Evolutionary conservation across 2,888 invertebrate species (phyloP).

Genomic region (Tribolium freemani): DNA sequence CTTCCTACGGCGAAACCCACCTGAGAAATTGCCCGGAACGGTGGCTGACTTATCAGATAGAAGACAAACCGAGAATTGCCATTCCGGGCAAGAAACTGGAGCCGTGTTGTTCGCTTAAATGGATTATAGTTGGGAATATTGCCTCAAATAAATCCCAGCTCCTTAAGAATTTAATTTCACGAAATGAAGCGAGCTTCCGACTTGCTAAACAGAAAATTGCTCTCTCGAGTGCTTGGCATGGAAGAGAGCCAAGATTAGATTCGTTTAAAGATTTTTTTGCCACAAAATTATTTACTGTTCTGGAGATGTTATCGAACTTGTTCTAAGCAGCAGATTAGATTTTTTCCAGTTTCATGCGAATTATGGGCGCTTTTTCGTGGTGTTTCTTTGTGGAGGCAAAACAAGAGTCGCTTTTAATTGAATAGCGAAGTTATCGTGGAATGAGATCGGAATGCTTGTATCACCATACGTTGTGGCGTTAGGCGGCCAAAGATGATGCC

Average conservation of each 20-base stretch:
- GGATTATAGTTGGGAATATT: background rate
- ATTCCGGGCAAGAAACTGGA: background rate
- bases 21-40: conserved; percentile 43
- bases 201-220: conserved; percentile 49
- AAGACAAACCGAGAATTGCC: background rate
- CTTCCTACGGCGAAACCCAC: conserved; percentile 52
- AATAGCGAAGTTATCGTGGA: conserved; percentile 42
- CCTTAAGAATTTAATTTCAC: background rate
- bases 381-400: too few species aligned
- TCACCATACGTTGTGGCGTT: conserved; percentile 30
- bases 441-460: conserved; percentile 44
- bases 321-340: too few species aligned
- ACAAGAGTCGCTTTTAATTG: conserved; percentile 42
- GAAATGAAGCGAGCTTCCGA: conserved; percentile 43
- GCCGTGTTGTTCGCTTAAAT: background rate
- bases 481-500: conserved; percentile 34
- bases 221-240: conserved; percentile 39
- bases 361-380: too few species aligned
- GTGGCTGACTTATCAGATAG: conserved; percentile 30
- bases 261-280: too few species aligned
- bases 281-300: too few species aligned
- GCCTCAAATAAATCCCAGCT: background rate
- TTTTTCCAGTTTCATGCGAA: too few species aligned
- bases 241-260: background rate
- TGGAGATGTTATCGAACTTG: too few species aligned